These are phyloP conservation scores for Ancistrus triradiatus DNA, from an alignment of 2,113 vertebrate genomes.

Conservation along the genomic window DNA sequence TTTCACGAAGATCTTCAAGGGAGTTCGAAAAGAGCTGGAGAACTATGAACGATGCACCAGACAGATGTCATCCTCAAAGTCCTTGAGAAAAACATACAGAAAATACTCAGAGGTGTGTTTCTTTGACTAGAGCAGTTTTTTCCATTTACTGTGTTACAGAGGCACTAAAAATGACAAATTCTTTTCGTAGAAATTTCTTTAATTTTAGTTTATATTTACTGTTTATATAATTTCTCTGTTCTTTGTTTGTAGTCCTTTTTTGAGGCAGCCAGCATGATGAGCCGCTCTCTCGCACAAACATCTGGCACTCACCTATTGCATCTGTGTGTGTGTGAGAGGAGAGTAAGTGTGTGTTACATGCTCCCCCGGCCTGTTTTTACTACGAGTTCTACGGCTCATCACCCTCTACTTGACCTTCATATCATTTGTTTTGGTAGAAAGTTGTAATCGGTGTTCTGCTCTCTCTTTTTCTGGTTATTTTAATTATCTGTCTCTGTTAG, in stretches of 20 bases:
- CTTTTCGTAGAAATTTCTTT: no score
- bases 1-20: slow-evolving; percentile 93
- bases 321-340: slow-evolving; percentile 94
- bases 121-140: neutral
- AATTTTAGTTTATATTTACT: neutral
- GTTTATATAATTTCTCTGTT: neutral
- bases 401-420: slow-evolving; percentile 1
- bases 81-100: slow-evolving; percentile 89
- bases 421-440: neutral
- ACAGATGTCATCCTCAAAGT: slow-evolving; percentile 92
- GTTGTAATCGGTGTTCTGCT: neutral
- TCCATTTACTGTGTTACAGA: neutral
- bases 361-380: no score
- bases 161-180: neutral
- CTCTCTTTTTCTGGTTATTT: neutral
- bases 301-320: slow-evolving; percentile 88
- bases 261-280: slow-evolving; percentile 99
- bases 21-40: slow-evolving; percentile 84
- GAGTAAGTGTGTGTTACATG: no score
- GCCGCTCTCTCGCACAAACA: slow-evolving; percentile 95
- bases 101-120: slow-evolving; percentile 88
- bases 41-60: slow-evolving; percentile 86
- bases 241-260: slow-evolving; percentile 82
- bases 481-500: slow-evolving; percentile 57
- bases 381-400: no score